Base-by-base conservation (phyloP, 1,140 invertebrate species). In the Helicoverpa zea region DNA sequence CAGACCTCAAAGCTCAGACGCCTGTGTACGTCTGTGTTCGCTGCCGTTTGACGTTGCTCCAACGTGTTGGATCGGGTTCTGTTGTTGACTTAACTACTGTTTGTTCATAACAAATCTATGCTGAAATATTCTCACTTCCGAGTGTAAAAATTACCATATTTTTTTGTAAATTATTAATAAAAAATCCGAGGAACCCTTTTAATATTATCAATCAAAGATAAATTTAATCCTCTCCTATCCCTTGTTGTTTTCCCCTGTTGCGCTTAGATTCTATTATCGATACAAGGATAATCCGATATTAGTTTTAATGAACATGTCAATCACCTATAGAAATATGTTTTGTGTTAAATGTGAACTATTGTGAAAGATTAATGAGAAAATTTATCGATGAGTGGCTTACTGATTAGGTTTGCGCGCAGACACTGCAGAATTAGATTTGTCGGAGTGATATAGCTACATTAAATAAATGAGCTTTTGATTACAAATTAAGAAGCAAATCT, bases 291-390 rank as follows among this genome's bases (percentile, higher is more conserved):
- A 88, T 86, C 87, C 81, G 7, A 66, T 85, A 86, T 87, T 85
- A 83, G 82, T 85, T 84, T 83, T 86, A 88, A 87, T 83, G 86
- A 86, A 86, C 73, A 77, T 85, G 87, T 86, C 87, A 88, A 84
- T 88, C 87, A 87, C 43, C 23, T 66, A 78, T 76, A 29, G 70
- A 73, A 73, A 58, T 18, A 70, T 51, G 47, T 68, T 68, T 54
- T 52, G 23, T 70, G 13, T 70, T 51, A 23, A 49, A 66, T 52
- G 47, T 70, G 49, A 54, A 52, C 49, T 52, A 54, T 70, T 70
- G 66, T 70, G 18, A 30, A 70, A 54, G 18, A 54, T 54, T 70
- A 70, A 54, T 54, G 66, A 68, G 66, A 70, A 70, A 30, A 70
- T 70, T 18, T 70, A 70, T 70, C 47, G 12, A 54, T 52, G 16